Conservation (phyloP, 2,797 vertebrate genomes). For the Coracias cyanogaster region DNA sequence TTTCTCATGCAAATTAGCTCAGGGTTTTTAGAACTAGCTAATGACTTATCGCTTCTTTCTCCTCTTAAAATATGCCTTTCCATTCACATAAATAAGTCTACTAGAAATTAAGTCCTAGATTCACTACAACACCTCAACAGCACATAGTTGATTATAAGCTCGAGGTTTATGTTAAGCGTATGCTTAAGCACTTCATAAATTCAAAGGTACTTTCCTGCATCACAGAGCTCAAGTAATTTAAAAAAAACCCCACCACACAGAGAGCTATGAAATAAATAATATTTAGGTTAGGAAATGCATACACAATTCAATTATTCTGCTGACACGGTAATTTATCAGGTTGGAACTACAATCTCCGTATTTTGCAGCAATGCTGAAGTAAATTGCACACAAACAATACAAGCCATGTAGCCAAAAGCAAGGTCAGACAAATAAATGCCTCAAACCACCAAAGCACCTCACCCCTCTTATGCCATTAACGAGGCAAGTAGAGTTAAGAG, state of each 20-base stretch:
- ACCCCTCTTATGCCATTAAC: neutral
- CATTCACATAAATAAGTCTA: neutral
- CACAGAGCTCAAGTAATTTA: neutral
- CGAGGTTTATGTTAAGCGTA: neutral
- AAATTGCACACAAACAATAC: neutral
- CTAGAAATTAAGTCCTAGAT: constrained; percentile 9
- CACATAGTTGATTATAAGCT: neutral
- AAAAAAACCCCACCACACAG: neutral
- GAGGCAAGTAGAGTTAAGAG: neutral
- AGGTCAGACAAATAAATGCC: neutral
- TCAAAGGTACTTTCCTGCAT: neutral
- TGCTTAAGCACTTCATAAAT: neutral
- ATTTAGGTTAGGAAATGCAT: neutral
- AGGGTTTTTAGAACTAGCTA: constrained; percentile 1
- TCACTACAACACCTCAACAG: neutral
- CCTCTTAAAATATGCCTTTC: constrained; percentile 18
- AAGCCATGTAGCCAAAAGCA: neutral
- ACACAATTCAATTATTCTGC: neutral
- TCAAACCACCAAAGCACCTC: neutral
- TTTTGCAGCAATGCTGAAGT: neutral
- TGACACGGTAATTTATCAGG: neutral
- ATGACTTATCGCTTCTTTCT: constrained; percentile 7
- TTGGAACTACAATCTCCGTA: neutral
- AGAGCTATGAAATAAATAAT: neutral
- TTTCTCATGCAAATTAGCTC: constrained; percentile 45